phyloP scores from a whole-genome alignment of 2,888 invertebrate genomes.

The Rhagonycha lutea region DNA sequence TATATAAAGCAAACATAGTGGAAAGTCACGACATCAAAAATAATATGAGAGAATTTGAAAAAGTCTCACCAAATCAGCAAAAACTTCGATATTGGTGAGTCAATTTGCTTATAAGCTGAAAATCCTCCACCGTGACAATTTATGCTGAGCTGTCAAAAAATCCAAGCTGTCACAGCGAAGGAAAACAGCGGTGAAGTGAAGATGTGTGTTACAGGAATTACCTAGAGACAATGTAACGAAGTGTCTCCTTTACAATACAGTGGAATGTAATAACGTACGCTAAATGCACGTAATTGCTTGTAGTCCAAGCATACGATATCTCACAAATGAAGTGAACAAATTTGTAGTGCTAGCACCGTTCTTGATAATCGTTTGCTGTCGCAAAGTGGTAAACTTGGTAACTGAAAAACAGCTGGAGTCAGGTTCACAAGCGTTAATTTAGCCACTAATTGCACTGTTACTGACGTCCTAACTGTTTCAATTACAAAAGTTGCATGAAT shows the following conservation, averaged over 20 bases:
- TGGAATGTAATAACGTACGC: neutral
- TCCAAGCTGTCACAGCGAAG: neutral
- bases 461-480: constrained; percentile 46
- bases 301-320: constrained; percentile 5
- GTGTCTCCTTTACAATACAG: neutral
- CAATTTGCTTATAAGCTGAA: constrained; percentile 26
- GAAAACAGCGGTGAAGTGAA: neutral
- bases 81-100: constrained; percentile 26
- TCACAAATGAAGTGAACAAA: constrained; percentile 16
- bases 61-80: constrained; percentile 29
- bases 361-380: constrained; percentile 24
- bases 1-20: constrained; percentile 2
- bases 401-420: constrained; percentile 33
- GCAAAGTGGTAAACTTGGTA: constrained; percentile 28
- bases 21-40: constrained; percentile 20
- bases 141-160: constrained; percentile 27
- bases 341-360: constrained; percentile 8
- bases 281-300: neutral
- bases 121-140: constrained; percentile 23
- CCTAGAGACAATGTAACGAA: constrained; percentile 1
- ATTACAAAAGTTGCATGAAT: constrained; percentile 46
- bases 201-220: neutral
- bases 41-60: constrained; percentile 22
- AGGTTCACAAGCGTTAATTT: constrained; percentile 46
- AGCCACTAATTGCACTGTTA: constrained; percentile 46